These are phyloP conservation scores for Hermodice carunculata DNA, from an alignment of 2,888 invertebrate species.

Conservation along the genomic window DNA sequence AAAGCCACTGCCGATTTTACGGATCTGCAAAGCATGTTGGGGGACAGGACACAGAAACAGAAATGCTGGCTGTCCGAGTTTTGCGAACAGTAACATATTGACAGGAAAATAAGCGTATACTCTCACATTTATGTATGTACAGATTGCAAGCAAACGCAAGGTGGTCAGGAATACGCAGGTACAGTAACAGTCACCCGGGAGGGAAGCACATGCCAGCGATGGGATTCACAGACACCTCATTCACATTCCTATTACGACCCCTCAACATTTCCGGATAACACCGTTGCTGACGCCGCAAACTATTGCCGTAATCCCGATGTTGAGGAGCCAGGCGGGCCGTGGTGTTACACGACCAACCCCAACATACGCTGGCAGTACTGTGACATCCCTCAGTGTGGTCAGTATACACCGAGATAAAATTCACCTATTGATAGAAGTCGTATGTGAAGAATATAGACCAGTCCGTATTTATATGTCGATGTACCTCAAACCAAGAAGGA, in stretches of 20 bases:
- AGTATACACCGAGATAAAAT: too few species aligned
- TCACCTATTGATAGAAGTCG: too few species aligned
- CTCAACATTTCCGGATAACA: neutral
- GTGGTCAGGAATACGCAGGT: constrained; percentile 6
- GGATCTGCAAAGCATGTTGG: too few species aligned
- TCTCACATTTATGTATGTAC: neutral
- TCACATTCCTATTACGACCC: neutral
- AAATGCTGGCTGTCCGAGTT: too few species aligned
- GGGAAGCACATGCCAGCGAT: constrained; percentile 3
- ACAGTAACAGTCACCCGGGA: neutral
- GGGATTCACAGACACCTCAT: constrained; percentile 19
- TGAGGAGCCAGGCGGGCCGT: constrained; percentile 1
- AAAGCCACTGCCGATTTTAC: too few species aligned
- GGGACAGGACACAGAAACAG: too few species aligned
- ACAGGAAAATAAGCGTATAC: too few species aligned
- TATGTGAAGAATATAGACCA: too few species aligned
- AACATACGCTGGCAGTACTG: constrained; percentile 18
- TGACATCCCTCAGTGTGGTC: constrained; percentile 16
- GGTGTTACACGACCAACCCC: constrained; percentile 19
- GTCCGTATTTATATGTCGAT: too few species aligned
- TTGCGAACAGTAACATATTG: too few species aligned
- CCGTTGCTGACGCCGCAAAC: constrained; percentile 1
- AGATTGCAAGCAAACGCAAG: constrained; percentile 6
- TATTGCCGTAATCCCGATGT: constrained; percentile 9
- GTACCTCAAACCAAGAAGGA: too few species aligned